A percentile compares a stretch with the other conserved stretches of the same genome.
Conservation (phyloP, 2,797 vertebrate species). For the Pitangus sulphuratus region DNA sequence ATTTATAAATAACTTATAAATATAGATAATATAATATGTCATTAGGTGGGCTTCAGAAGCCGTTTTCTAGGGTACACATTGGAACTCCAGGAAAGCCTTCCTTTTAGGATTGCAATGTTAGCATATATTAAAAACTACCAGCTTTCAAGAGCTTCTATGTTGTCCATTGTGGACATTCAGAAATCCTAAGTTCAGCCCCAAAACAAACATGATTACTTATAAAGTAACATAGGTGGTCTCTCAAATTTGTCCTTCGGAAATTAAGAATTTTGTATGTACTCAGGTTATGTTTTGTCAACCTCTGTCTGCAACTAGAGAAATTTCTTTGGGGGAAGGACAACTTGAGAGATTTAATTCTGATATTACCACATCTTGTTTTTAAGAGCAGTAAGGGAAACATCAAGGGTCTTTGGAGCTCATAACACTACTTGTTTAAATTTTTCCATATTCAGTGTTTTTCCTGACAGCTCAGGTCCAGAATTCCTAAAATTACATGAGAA, state of each 20-base stretch:
- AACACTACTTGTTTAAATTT: not conserved
- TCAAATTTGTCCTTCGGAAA: not conserved
- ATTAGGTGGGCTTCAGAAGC: not conserved
- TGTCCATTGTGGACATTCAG: not conserved
- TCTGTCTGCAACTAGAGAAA: not conserved
- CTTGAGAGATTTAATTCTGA: not conserved
- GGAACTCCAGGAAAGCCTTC: not conserved
- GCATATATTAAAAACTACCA: not conserved
- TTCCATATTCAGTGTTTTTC: not conserved
- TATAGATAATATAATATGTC: not conserved
- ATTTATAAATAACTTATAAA: not conserved
- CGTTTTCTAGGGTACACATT: not conserved
- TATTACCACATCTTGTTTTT: not conserved
- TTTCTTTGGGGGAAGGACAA: not conserved
- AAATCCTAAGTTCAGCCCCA: not conserved
- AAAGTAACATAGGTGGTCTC: not conserved
- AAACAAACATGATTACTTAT: not conserved
- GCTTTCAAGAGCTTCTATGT: not conserved
- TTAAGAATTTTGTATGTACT: not conserved
- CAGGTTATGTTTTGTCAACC: slow-evolving; percentile 21
- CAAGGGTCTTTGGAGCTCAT: not conserved
- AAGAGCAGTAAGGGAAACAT: not conserved
- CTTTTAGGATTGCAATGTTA: not conserved
- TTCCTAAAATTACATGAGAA: not conserved
- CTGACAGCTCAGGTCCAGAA: not conserved